Percentiles rank a stretch among this genome's conserved stretches.
These are phyloP conservation scores for Oenanthe melanoleuca DNA, from an alignment of 2,113 vertebrate genomes.

Conservation along the genomic window DNA sequence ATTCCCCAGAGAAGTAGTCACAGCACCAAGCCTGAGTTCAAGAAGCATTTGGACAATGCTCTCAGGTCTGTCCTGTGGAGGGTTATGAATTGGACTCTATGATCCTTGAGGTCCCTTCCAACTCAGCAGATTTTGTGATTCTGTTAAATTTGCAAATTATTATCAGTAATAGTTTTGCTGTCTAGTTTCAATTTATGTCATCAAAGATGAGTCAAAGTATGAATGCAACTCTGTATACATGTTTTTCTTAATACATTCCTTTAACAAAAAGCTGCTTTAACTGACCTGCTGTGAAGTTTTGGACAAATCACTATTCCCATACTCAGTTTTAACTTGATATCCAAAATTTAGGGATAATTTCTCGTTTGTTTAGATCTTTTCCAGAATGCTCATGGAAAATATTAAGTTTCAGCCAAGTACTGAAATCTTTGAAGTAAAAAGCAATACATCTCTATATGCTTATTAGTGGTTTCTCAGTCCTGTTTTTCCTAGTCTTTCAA, in stretches of 20 bases:
- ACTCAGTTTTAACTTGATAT: background rate
- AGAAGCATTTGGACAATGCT: background rate
- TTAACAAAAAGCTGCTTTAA: background rate
- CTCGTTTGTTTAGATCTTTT: background rate
- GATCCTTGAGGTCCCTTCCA: background rate
- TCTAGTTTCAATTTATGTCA: background rate
- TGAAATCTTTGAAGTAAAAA: background rate
- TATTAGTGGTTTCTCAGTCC: background rate
- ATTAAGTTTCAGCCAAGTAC: background rate
- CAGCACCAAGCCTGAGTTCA: background rate
- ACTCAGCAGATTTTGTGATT: background rate
- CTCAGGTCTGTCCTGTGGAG: background rate
- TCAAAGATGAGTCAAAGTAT: background rate
- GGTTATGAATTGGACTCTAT: background rate
- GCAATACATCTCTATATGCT: background rate
- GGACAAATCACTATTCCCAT: background rate
- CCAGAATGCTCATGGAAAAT: background rate
- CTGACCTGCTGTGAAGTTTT: background rate
- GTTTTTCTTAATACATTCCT: background rate
- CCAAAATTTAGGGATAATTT: background rate
- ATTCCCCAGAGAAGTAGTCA: background rate
- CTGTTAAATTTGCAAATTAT: background rate
- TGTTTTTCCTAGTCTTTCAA: background rate
- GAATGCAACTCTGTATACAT: background rate
- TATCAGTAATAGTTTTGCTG: background rate